phyloP scores from a whole-genome alignment of 2,888 invertebrate species.

The Acanthosepion esculentum region DNA sequence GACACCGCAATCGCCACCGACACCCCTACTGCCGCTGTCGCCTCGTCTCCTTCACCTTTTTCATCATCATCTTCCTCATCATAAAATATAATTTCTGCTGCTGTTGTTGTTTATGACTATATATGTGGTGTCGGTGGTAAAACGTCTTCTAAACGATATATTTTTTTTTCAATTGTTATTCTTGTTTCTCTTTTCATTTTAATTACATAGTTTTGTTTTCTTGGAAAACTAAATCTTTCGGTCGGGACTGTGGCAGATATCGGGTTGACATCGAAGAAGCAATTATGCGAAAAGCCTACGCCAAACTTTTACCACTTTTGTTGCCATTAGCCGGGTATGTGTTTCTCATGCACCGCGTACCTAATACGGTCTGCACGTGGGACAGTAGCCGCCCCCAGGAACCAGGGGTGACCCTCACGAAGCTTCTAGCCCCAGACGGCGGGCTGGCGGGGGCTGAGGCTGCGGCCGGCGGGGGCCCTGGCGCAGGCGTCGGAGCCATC shows the following conservation, averaged over 20 bases:
- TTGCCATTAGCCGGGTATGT: constrained; percentile 45
- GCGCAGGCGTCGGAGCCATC: constrained; percentile 62
- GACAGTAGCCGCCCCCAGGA: constrained; percentile 41
- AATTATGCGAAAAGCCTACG: constrained; percentile 37
- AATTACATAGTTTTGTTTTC: background rate
- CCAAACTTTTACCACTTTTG: constrained; percentile 42
- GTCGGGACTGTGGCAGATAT: background rate
- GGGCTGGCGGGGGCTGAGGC: constrained; percentile 65
- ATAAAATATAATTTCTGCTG: background rate
- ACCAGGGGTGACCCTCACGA: constrained; percentile 39
- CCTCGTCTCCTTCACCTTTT: background rate
- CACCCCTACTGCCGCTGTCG: background rate
- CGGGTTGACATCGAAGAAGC: background rate
- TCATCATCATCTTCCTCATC: background rate
- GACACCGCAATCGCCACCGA: background rate
- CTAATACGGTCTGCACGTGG: constrained; percentile 44
- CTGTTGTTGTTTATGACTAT: background rate
- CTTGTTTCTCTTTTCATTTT: background rate
- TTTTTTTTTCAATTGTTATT: background rate
- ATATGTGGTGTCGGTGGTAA: background rate
- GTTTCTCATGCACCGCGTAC: constrained; percentile 45
- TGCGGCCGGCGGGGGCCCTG: constrained; percentile 58
- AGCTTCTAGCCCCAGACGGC: constrained; percentile 55
- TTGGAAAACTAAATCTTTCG: background rate
- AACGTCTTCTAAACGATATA: background rate